Evolutionary conservation across 2,888 invertebrate genomes (phyloP).

Genomic region (Norana najaformis): DNA sequence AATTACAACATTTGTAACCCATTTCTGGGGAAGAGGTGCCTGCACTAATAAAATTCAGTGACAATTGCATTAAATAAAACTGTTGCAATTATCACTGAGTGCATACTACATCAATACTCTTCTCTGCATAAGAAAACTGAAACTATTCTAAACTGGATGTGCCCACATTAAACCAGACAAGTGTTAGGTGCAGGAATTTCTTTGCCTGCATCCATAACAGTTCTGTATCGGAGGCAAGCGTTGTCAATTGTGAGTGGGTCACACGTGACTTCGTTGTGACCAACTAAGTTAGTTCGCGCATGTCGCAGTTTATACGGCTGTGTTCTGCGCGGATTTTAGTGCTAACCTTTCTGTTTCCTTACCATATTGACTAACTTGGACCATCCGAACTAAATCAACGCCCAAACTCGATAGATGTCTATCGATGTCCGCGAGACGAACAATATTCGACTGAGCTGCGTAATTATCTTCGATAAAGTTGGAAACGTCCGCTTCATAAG

Average conservation of each 20-base stretch:
- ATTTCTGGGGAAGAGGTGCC: too few species aligned
- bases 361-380: background rate
- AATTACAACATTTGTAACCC: too few species aligned
- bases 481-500: background rate
- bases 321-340: background rate
- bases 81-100: too few species aligned
- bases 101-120: too few species aligned
- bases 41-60: too few species aligned
- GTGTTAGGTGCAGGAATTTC: background rate
- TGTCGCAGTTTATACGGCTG: background rate
- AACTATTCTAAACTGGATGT: too few species aligned
- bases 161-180: too few species aligned
- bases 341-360: background rate
- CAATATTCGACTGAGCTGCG: background rate
- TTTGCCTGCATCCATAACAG: background rate
- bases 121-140: too few species aligned
- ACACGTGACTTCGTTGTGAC: background rate
- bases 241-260: background rate
- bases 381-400: background rate
- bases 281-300: background rate
- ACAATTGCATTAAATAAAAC: too few species aligned
- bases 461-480: conserved; percentile 17
- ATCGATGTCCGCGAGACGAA: conserved; percentile 20
- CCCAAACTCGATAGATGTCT: background rate
- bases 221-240: background rate